Conservation (phyloP, 2,113 vertebrate species). For the Pycnonotus jocosus region DNA sequence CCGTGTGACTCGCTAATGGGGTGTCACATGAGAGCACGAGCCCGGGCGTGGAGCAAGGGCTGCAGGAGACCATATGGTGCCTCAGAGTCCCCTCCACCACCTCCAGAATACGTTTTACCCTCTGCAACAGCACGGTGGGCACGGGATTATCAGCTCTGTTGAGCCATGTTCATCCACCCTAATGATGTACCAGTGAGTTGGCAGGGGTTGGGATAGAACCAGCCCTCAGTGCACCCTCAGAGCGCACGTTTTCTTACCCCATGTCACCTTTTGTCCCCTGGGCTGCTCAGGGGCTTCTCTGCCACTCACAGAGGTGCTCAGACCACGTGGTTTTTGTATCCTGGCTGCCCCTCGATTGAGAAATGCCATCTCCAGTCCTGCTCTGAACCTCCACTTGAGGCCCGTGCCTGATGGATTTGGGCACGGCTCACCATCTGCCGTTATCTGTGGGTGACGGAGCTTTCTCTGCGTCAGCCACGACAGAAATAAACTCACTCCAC, state of each 20-base stretch:
- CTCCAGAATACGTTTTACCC: slow-evolving; percentile 32
- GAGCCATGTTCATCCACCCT: not conserved
- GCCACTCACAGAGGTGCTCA: not conserved
- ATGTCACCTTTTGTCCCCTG: not conserved
- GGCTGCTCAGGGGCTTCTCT: not conserved
- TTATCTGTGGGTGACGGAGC: slow-evolving; percentile 36
- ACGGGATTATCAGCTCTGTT: not conserved
- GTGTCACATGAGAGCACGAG: slow-evolving; percentile 63
- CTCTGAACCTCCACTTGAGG: not conserved
- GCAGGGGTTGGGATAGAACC: not conserved
- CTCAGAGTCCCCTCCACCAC: slow-evolving; percentile 19
- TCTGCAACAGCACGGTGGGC: not conserved
- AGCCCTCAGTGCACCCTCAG: not conserved
- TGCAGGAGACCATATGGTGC: slow-evolving; percentile 61
- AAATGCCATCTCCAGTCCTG: not conserved
- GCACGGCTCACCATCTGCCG: slow-evolving; percentile 2
- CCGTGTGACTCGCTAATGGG: slow-evolving; percentile 58
- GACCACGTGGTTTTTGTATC: not conserved
- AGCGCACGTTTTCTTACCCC: accelerated
- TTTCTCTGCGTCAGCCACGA: not conserved
- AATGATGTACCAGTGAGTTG: not conserved
- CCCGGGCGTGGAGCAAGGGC: not conserved
- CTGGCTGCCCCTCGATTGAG: not conserved
- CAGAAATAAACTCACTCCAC: slow-evolving; percentile 46
- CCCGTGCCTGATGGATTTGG: slow-evolving; percentile 7